These are phyloP conservation scores for Nansenia antarctica DNA, from an alignment of 2,113 vertebrate species.

Conservation along the genomic window DNA sequence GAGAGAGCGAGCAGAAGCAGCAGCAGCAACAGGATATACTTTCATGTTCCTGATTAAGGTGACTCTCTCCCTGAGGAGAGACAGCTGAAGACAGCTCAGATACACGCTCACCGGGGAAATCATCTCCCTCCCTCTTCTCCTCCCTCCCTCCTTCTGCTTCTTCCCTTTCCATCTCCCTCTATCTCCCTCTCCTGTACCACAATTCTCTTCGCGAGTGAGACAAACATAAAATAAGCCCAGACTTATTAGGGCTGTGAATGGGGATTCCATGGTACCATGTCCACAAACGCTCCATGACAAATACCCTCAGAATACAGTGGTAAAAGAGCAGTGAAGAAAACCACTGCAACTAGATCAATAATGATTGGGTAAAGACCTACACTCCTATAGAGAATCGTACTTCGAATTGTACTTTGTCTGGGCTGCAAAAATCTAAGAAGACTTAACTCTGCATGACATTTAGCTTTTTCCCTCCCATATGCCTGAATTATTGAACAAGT, in stretches of 20 bases:
- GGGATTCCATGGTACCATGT: constrained; percentile 63
- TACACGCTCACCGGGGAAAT: constrained; percentile 70
- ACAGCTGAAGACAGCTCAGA: constrained; percentile 61
- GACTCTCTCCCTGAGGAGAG: constrained; percentile 48
- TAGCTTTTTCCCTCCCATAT: constrained; percentile 32
- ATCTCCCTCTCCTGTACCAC: constrained; percentile 12
- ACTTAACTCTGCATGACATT: constrained; percentile 54
- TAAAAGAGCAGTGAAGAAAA: constrained; percentile 50
- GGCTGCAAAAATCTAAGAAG: constrained; percentile 60
- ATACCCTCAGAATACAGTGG: constrained; percentile 52
- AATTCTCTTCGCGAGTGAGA: constrained; percentile 28
- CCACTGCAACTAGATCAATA: constrained; percentile 61
- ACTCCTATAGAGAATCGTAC: constrained; percentile 44
- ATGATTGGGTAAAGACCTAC: constrained; percentile 51
- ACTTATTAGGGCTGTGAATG: constrained; percentile 66
- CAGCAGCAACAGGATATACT: constrained; percentile 57
- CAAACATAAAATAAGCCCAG: constrained; percentile 51
- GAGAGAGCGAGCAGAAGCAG: constrained; percentile 26
- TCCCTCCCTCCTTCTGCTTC: constrained; percentile 21
- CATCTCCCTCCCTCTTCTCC: constrained; percentile 38
- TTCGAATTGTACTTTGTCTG: constrained; percentile 40
- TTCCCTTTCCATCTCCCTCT: constrained; percentile 46
- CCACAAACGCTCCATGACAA: constrained; percentile 65
- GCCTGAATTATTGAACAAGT: constrained; percentile 54
- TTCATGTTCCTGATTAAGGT: constrained; percentile 69